Conservation (phyloP, 1,140 invertebrate genomes). For the Pissodes strobi region DNA sequence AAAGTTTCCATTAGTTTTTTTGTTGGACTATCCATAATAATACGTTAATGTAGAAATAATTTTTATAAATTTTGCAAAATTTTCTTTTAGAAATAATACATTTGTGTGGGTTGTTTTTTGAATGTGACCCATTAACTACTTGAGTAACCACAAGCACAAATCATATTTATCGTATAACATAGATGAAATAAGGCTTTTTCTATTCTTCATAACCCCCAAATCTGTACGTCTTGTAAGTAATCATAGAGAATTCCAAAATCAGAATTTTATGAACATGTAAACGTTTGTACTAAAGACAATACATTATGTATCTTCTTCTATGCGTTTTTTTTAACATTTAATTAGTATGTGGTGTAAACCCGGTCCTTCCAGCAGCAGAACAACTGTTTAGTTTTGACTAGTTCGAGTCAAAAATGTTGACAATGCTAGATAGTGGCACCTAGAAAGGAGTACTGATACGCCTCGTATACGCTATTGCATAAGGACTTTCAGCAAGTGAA, state of each 20-base stretch:
- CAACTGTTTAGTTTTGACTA: too few species aligned
- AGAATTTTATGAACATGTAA: constrained; percentile 31
- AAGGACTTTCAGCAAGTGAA: too few species aligned
- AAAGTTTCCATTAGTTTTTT: constrained; percentile 22
- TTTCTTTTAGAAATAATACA: constrained; percentile 15
- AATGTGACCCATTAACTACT: constrained; percentile 25
- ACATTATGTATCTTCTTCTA: constrained; percentile 24
- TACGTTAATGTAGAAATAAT: constrained; percentile 24
- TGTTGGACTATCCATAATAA: constrained; percentile 24
- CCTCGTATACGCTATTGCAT: too few species aligned
- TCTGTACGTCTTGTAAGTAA: constrained; percentile 28
- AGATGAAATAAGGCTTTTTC: constrained; percentile 31
- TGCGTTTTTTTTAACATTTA: too few species aligned
- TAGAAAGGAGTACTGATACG: too few species aligned
- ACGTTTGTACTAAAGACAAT: constrained; percentile 32
- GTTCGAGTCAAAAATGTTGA: too few species aligned
- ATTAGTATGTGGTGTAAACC: too few species aligned
- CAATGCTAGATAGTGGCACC: too few species aligned
- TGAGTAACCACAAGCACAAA: constrained; percentile 24
- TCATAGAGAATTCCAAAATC: constrained; percentile 27
- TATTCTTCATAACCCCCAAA: constrained; percentile 28
- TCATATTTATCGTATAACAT: constrained; percentile 31
- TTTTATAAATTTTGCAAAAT: constrained; percentile 28
- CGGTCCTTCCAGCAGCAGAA: too few species aligned
- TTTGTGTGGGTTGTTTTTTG: constrained; percentile 28